phyloP scores from a whole-genome alignment of 2,888 invertebrate species.

The Campaea margaritaria region DNA sequence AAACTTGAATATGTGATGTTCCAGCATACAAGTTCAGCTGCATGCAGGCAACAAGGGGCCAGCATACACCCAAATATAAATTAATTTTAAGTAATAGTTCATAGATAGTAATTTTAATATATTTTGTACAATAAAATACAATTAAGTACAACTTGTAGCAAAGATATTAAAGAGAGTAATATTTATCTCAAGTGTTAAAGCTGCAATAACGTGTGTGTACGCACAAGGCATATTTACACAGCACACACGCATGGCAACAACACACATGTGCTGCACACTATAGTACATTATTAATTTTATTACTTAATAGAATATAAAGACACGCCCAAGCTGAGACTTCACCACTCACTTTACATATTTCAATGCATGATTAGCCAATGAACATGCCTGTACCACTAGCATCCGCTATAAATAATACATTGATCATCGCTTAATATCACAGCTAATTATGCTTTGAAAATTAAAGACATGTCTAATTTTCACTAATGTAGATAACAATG shows the following conservation, averaged over 20 bases:
- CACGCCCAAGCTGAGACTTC: constrained; percentile 83
- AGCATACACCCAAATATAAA: constrained; percentile 83
- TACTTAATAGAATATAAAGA: constrained; percentile 84
- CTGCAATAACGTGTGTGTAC: constrained; percentile 84
- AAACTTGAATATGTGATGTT: constrained; percentile 80
- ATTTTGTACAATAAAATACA: constrained; percentile 89
- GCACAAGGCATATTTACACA: constrained; percentile 84
- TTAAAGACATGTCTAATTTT: constrained; percentile 85
- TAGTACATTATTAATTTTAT: constrained; percentile 82
- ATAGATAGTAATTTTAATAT: constrained; percentile 86
- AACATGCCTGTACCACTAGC: constrained; percentile 83
- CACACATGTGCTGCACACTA: constrained; percentile 83
- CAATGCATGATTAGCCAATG: constrained; percentile 86
- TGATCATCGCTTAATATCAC: constrained; percentile 84
- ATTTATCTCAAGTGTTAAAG: constrained; percentile 84
- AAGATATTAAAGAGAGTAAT: constrained; percentile 87
- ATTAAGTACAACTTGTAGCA: constrained; percentile 90
- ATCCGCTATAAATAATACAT: constrained; percentile 84
- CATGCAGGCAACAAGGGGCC: constrained; percentile 82
- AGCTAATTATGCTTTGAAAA: constrained; percentile 86
- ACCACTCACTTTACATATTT: constrained; percentile 82
- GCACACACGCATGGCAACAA: constrained; percentile 82
- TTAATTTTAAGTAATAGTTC: constrained; percentile 82
- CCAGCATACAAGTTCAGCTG: constrained; percentile 84
- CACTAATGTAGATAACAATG: constrained; percentile 85